Conservation (phyloP, 2,797 vertebrate genomes). For the Emys orbicularis region DNA sequence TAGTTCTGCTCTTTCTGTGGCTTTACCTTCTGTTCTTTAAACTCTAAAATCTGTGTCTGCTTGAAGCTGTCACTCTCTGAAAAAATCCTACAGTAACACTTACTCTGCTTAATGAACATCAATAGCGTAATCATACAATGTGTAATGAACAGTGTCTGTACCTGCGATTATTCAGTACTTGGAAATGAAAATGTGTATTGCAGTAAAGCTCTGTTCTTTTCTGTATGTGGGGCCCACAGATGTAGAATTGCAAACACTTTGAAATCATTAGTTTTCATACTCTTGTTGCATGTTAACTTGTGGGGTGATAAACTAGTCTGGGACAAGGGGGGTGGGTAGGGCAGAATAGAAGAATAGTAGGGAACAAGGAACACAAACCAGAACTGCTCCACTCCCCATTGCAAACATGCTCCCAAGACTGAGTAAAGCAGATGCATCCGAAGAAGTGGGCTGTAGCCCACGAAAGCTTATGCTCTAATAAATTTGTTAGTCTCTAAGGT, state of each 20-base stretch:
- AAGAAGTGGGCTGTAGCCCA: no score
- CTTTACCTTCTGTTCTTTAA: background rate
- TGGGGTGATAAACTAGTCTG: no score
- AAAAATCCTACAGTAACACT: accelerated
- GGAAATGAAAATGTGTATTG: background rate
- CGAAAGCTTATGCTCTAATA: no score
- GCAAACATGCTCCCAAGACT: background rate
- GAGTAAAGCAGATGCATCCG: no score
- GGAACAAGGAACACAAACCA: background rate
- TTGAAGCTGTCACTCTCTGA: background rate
- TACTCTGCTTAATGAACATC: background rate
- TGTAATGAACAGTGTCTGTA: background rate
- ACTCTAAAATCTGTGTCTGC: background rate
- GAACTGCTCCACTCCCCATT: background rate
- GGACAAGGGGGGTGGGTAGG: no score
- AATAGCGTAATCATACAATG: background rate
- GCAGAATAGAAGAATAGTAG: background rate
- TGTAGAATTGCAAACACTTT: accelerated
- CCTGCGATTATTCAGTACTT: background rate
- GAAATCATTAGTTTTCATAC: background rate
- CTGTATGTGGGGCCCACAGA: background rate
- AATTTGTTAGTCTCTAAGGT: no score
- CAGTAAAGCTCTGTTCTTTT: conserved; percentile 27
- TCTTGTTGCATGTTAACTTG: background rate
- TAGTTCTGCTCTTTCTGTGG: background rate